Percentiles rank a stretch among this genome's conserved stretches.
Evolutionary conservation across 2,888 invertebrate genomes (phyloP).

Genomic region (Dryobota labecula): DNA sequence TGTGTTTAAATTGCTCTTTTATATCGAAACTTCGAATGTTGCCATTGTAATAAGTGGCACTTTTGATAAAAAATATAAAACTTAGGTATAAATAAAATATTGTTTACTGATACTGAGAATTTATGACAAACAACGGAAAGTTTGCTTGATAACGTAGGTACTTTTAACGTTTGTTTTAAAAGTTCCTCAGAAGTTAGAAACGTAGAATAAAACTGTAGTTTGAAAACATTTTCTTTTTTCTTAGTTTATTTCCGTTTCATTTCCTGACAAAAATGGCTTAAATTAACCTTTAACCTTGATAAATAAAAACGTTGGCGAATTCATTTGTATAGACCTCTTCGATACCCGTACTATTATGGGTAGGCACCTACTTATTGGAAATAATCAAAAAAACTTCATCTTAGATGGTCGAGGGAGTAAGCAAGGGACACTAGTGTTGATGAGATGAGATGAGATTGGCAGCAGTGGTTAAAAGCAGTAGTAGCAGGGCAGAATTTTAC

Average conservation of each 20-base stretch:
- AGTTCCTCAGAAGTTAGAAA: neutral
- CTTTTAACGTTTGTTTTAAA: neutral
- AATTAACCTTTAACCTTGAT: neutral
- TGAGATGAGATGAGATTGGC: no score
- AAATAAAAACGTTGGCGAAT: neutral
- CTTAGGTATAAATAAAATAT: neutral
- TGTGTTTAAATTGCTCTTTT: neutral
- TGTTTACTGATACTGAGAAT: conserved; percentile 14
- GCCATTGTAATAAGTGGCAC: neutral
- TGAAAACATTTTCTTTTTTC: neutral
- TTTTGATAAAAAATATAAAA: conserved; percentile 3
- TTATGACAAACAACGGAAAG: conserved; percentile 34
- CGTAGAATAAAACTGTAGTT: neutral
- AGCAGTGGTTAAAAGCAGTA: neutral
- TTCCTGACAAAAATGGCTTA: neutral
- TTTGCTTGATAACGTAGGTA: conserved; percentile 6
- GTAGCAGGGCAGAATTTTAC: neutral
- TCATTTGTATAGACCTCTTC: neutral
- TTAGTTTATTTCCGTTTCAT: neutral
- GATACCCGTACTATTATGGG: neutral
- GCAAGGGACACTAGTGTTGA: neutral
- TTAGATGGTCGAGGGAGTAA: neutral
- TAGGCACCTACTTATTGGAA: neutral
- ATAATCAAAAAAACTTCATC: neutral
- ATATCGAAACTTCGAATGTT: neutral